Base-by-base conservation (phyloP, 2,797 vertebrate species). In the Typhlichthys subterraneus region DNA sequence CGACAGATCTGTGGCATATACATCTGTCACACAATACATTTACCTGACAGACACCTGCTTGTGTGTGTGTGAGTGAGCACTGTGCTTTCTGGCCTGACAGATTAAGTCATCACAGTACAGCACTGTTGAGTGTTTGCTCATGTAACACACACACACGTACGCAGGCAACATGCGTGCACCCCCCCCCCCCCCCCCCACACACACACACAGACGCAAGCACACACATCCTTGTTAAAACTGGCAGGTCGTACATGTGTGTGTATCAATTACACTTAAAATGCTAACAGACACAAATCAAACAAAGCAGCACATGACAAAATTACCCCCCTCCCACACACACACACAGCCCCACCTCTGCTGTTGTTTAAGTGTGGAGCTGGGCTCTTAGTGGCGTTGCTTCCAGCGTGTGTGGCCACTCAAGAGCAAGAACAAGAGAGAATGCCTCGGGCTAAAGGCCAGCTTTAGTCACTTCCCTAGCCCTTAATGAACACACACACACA, bases 391-490 rank as follows among this genome's bases (percentile, higher is more conserved):
- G 61, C 33, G 54, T 51, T 52, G 71, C 61, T 61, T 63, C 45
- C 50, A 74, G 61, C 59, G 49, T 75, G 88, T 87, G 86, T 83
- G 89, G 79, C 86, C 87, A 88, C 85, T 88, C 88, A 84, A 89
- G 88, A 84, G 89, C 89, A 87, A 91, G 83, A 89, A 81, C 76
- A 84, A 77, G 80, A 80, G 82, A 77, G 83, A 85, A 80, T 75
- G 89, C 91, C 89, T 78, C 23, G 10, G 89, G 91, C 89, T 77
- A 84, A 77, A 87, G 88, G 87, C 78, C 89, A 88, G 81, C 85
- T 91, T 87, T 85, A 91, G 84, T 88, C 85, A 77, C 63, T 85
- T 85, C 80, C 46, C 51, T 31, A 33, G 14, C 61, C 17, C 31
- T 17, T 47, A 65, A 67, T 33, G 61, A 15, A 65, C 12, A 64